These are phyloP conservation scores for Euphydryas editha DNA, from an alignment of 2,888 invertebrate genomes.

Conservation along the genomic window DNA sequence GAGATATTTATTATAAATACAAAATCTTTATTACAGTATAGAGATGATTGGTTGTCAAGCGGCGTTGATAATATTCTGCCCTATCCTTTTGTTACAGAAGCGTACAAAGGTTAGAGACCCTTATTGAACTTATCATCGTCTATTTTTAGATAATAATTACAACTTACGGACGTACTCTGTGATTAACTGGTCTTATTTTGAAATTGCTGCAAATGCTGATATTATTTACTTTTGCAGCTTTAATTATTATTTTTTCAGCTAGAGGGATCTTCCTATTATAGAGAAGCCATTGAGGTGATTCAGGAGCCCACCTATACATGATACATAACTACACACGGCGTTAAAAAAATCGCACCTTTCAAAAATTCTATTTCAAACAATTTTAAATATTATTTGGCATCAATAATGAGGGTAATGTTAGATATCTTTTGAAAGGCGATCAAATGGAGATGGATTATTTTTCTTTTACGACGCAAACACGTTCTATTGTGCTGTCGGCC, in stretches of 20 bases:
- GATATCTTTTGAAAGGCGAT: too few relatives aligned
- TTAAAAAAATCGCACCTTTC: too few relatives aligned
- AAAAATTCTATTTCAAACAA: too few relatives aligned
- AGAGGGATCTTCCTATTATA: conserved; percentile 61
- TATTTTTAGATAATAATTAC: conserved; percentile 30
- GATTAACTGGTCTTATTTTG: conserved; percentile 75
- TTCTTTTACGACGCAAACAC: too few relatives aligned
- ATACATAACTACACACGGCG: too few relatives aligned
- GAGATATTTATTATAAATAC: background rate
- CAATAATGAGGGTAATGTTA: too few relatives aligned
- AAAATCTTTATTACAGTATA: background rate
- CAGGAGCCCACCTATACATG: conserved; percentile 63
- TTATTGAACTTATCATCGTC: conserved; percentile 20
- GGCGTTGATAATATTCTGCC: conserved; percentile 13
- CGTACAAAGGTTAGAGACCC: conserved; percentile 30
- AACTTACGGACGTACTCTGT: conserved; percentile 72
- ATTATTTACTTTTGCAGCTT: conserved; percentile 64
- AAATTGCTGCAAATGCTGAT: conserved; percentile 65
- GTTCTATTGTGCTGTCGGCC: too few relatives aligned
- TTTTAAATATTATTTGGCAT: too few relatives aligned
- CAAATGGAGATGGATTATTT: too few relatives aligned
- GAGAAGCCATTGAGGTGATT: conserved; percentile 77
- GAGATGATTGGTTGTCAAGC: background rate
- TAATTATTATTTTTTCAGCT: conserved; percentile 64
- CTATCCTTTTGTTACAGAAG: conserved; percentile 12